These are phyloP conservation scores for Caenorhabditis uteleia DNA, from an alignment of 2,888 invertebrate species.

Conservation along the genomic window DNA sequence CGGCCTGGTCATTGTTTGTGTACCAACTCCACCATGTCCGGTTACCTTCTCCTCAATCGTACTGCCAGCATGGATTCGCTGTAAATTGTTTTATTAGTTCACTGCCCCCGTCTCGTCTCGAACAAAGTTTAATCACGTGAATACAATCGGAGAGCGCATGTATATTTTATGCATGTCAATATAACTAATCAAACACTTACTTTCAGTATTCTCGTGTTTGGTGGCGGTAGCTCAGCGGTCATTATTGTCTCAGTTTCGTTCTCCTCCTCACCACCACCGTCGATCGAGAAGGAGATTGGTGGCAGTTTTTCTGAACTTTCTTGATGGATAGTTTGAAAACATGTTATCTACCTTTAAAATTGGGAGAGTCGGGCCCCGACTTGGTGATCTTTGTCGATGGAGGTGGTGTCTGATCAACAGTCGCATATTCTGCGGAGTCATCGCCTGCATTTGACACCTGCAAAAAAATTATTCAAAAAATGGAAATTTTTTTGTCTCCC, in stretches of 20 bases:
- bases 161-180: background rate
- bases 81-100: conserved; percentile 10
- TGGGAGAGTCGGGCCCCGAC: conserved; percentile 11
- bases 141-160: too few relatives aligned
- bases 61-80: conserved; percentile 37
- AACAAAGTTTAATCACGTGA: conserved; percentile 5
- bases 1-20: background rate
- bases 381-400: conserved; percentile 34
- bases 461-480: background rate
- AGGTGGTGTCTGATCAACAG: conserved; percentile 21
- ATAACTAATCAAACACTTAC: background rate
- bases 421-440: conserved; percentile 25
- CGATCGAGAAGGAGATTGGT: conserved; percentile 41
- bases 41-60: conserved; percentile 19
- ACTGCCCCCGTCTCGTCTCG: too few relatives aligned
- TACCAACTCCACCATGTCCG: background rate
- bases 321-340: background rate
- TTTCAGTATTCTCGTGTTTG: conserved; percentile 22
- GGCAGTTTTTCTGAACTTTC: conserved; percentile 28
- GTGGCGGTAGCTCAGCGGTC: conserved; percentile 26
- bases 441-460: conserved; percentile 40
- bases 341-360: conserved; percentile 20
- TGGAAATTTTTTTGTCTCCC: conserved; percentile 1
- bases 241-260: conserved; percentile 25
- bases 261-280: conserved; percentile 27